Conservation (phyloP, 2,888 invertebrate genomes). For the Pseudanteris insignis region DNA sequence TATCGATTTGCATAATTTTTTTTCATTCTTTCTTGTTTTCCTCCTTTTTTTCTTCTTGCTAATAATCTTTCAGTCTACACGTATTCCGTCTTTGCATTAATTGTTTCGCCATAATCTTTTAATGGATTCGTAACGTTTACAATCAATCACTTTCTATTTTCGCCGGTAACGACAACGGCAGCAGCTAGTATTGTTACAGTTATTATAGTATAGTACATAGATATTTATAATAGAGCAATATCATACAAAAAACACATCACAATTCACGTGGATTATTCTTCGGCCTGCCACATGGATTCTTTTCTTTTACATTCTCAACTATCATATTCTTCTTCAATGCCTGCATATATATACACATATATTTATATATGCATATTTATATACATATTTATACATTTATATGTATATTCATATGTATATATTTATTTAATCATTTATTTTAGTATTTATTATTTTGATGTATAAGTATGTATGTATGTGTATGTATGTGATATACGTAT, state of each 20-base stretch:
- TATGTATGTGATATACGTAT: conserved; percentile 5
- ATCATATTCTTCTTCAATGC: conserved; percentile 38
- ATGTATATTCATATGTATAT: conserved; percentile 14
- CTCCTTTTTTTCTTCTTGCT: conserved; percentile 4
- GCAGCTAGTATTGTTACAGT: conserved; percentile 62
- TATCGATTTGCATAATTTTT: conserved; percentile 53
- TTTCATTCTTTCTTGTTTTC: conserved; percentile 2
- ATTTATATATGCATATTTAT: conserved; percentile 17
- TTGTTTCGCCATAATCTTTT: conserved; percentile 20
- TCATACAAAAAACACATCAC: conserved; percentile 67
- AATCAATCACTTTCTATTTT: conserved; percentile 49
- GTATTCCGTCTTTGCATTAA: conserved; percentile 13
- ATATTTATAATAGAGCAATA: conserved; percentile 66
- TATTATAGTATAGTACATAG: conserved; percentile 63
- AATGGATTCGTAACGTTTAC: conserved; percentile 31
- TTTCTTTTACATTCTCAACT: conserved; percentile 51
- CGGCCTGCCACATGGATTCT: conserved; percentile 40
- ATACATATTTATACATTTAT: conserved; percentile 12
- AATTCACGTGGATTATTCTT: conserved; percentile 61
- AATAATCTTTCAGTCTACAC: conserved; percentile 20
- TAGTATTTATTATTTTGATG: conserved; percentile 16
- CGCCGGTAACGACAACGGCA: conserved; percentile 48
- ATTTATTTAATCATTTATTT: conserved; percentile 31
- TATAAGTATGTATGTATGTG: conserved; percentile 14
- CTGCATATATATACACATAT: conserved; percentile 22